Conservation (phyloP, 2,888 invertebrate genomes). For the Griposia aprilina region DNA sequence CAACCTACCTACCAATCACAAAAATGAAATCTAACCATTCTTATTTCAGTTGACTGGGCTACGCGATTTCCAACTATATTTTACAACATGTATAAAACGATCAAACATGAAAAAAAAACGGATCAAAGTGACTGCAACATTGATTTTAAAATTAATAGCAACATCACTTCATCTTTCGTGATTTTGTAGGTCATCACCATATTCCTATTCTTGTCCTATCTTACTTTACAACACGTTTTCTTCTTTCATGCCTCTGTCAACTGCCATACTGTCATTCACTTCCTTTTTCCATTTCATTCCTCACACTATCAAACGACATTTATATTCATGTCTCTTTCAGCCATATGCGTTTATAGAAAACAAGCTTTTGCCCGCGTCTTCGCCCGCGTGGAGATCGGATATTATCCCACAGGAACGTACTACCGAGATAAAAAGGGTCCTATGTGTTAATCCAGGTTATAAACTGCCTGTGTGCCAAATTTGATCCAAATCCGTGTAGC, state of each 20-base stretch:
- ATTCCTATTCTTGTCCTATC: neutral
- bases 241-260: neutral
- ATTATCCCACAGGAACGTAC: too few relatives aligned
- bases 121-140: neutral
- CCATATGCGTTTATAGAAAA: neutral
- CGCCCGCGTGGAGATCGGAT: too few relatives aligned
- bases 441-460: too few relatives aligned
- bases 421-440: too few relatives aligned
- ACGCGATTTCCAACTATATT: neutral
- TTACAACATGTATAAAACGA: neutral
- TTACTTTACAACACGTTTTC: neutral
- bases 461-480: too few relatives aligned
- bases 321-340: too few relatives aligned
- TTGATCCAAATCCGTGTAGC: too few relatives aligned
- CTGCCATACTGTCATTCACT: neutral
- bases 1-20: neutral
- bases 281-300: too few relatives aligned
- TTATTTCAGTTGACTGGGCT: neutral
- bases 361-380: too few relatives aligned
- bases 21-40: neutral
- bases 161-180: neutral
- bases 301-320: too few relatives aligned
- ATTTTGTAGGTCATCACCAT: neutral
- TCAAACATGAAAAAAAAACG: too few relatives aligned
- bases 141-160: neutral